phyloP scores from a whole-genome alignment of 2,797 vertebrate genomes.

The Eupleurogrammus muticus region DNA sequence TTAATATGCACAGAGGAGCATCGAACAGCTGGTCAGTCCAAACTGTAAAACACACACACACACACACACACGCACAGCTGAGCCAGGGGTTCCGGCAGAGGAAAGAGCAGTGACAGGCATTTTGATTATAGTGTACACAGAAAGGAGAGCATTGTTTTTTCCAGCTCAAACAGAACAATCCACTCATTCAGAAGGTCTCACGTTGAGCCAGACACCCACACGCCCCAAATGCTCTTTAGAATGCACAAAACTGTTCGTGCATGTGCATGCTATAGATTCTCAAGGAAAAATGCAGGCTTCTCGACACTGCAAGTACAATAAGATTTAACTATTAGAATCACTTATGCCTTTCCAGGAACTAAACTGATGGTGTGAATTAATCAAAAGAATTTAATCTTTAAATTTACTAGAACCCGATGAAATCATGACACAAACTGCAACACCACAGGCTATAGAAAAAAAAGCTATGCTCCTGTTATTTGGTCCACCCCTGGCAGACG shows the following conservation, averaged over 20 bases:
- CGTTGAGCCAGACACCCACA: slow-evolving; percentile 56
- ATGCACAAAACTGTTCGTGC: neutral
- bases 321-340: neutral
- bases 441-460: neutral
- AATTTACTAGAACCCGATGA: slow-evolving; percentile 1
- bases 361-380: slow-evolving; percentile 5
- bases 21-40: slow-evolving; percentile 74
- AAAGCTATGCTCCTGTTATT: slow-evolving; percentile 13
- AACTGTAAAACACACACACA: slow-evolving; percentile 59
- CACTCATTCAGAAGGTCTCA: slow-evolving; percentile 58
- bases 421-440: neutral
- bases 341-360: neutral
- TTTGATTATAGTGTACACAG: slow-evolving; percentile 78
- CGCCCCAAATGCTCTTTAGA: slow-evolving; percentile 25
- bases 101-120: slow-evolving; percentile 70
- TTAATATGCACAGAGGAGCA: slow-evolving; percentile 68
- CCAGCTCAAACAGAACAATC: slow-evolving; percentile 67
- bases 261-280: neutral
- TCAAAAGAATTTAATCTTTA: neutral
- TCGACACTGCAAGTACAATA: neutral
- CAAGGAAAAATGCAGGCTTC: slow-evolving; percentile 5
- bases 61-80: slow-evolving; percentile 33
- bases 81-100: slow-evolving; percentile 68
- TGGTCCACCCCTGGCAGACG: neutral
- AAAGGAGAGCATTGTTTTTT: slow-evolving; percentile 63